Evolutionary conservation across 2,888 invertebrate genomes (phyloP).

Genomic region (Euplagia quadripunctaria): DNA sequence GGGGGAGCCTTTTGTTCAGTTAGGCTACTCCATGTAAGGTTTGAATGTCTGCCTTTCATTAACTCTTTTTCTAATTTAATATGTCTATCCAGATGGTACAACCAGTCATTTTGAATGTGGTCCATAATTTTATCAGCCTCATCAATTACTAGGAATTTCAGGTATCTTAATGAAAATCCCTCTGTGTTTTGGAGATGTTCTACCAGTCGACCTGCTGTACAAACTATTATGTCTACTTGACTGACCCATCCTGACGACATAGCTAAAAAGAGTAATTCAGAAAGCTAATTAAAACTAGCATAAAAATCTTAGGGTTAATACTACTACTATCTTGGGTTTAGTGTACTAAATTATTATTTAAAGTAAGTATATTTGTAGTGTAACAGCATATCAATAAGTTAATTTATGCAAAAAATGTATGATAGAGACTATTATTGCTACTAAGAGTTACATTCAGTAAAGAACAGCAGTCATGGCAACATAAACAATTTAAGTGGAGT

Average conservation of each 20-base stretch:
- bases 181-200: conserved; percentile 95
- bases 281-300: too few relatives aligned
- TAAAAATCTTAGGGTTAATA: too few relatives aligned
- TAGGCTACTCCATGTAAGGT: conserved; percentile 84
- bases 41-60: conserved; percentile 80
- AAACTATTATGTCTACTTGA: conserved; percentile 94
- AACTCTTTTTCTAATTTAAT: conserved; percentile 86
- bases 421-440: too few relatives aligned
- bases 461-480: too few relatives aligned
- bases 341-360: not conserved
- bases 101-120: conserved; percentile 96
- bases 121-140: conserved; percentile 99
- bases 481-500: too few relatives aligned
- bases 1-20: conserved; percentile 85
- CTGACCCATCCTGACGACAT: conserved; percentile 87
- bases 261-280: conserved; percentile 72
- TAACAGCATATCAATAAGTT: not conserved
- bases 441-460: too few relatives aligned
- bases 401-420: too few relatives aligned
- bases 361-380: not conserved
- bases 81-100: conserved; percentile 92
- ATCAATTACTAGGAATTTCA: conserved; percentile 96
- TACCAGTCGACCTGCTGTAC: conserved; percentile 97
- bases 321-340: too few relatives aligned
- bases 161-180: conserved; percentile 91